Base-by-base conservation (phyloP, 2,888 invertebrate genomes). In the Cephus rjabovi region DNA sequence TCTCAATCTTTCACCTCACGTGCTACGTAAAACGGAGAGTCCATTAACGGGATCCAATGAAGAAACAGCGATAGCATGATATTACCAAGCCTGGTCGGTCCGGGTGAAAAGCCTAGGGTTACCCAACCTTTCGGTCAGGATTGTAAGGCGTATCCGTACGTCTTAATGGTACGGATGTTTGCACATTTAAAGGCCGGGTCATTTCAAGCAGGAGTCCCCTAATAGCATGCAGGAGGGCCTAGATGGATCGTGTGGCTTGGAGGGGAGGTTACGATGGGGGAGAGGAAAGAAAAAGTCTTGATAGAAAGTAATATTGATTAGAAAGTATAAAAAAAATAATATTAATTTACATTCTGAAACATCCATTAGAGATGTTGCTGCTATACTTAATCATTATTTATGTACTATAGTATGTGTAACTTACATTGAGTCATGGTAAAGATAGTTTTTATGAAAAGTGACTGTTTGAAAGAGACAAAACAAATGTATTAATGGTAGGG, bases 41-140 rank as follows among this genome's bases (percentile, higher is more conserved):
- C 83, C 85, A 85, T 86, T 86, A 86, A 79, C 74, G 81, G 83
- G 30, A 79, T 81, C 77, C 77, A 76, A 68, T 79, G 81, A 81
- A 75, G 82, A 80, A 81, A 85, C 77, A 79, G 75, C 69, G n/a
- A 79, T 71, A 34, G 15, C 6, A 71, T 31, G 71, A 34, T 31
- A 56, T 56, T 56, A 23, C 23, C 56, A 23, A 23, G 56, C 23
- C 23, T 23, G 23, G 23, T 9, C 23, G 56, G 2, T 9, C 23
- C 9, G 9, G 23, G 6, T 23, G 56, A 56, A 56, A 56, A 56
- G 23, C 56, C 56, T 23, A 56, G 56, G 23, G 56, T 56, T 6
- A 23, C 56, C 56, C 9, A 56, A 56, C 56, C 56, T 56, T 56
- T 56, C 6, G 56, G 23, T 9, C 9, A 23, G 56, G 9, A 56